Evolutionary conservation across 2,113 vertebrate genomes (phyloP).

Genomic region (Lipotes vexillifer): DNA sequence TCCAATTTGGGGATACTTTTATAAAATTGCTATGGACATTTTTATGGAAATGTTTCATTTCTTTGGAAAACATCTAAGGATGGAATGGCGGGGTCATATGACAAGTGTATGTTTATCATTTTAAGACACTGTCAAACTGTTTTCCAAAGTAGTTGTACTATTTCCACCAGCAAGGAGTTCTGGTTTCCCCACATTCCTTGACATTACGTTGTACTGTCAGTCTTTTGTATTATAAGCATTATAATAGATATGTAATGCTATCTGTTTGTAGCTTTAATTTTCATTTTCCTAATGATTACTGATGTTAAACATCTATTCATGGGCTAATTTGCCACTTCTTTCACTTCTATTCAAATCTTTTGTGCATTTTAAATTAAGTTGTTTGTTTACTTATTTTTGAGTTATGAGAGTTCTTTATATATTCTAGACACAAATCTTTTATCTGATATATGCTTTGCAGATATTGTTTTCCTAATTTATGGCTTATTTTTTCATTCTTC

Average conservation of each 20-base stretch:
- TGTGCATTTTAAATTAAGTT: neutral
- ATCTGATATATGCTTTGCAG: neutral
- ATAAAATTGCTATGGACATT: neutral
- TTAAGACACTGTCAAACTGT: neutral
- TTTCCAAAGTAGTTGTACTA: neutral
- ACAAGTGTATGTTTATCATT: neutral
- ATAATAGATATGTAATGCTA: neutral
- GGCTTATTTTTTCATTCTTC: neutral
- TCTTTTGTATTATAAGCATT: neutral
- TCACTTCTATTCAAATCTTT: neutral
- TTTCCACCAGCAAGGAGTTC: neutral
- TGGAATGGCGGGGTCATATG: neutral
- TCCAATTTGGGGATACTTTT: neutral
- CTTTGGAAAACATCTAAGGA: neutral
- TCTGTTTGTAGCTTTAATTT: neutral
- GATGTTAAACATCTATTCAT: neutral
- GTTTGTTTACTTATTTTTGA: neutral
- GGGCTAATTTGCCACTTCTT: neutral
- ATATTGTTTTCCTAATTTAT: neutral
- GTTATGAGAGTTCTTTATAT: neutral
- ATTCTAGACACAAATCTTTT: neutral
- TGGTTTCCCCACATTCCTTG: neutral
- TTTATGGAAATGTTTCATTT: neutral
- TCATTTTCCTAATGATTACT: neutral
- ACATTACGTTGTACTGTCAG: neutral